These are phyloP conservation scores for Hyposoter didymator DNA, from an alignment of 2,888 invertebrate species.

Conservation along the genomic window DNA sequence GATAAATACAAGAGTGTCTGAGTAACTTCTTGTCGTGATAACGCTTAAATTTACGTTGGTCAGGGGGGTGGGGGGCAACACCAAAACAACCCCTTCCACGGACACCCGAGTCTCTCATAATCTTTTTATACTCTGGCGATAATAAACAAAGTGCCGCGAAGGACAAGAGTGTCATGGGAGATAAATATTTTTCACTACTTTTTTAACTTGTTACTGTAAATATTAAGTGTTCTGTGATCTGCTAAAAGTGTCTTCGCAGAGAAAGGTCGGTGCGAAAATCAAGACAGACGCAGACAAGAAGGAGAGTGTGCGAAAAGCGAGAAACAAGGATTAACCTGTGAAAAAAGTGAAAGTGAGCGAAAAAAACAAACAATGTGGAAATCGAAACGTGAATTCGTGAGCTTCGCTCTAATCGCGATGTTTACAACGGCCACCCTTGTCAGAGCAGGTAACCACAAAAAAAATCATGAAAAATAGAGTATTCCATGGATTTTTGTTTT, in stretches of 20 bases:
- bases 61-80: background rate
- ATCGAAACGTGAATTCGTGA: slow-evolving; percentile 44
- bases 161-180: slow-evolving; percentile 6
- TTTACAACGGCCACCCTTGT: slow-evolving; percentile 48
- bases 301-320: background rate
- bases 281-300: background rate
- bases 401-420: slow-evolving; percentile 48
- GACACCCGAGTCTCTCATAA: background rate
- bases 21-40: background rate
- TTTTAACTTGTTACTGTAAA: background rate
- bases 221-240: slow-evolving; percentile 13
- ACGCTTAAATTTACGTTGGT: background rate
- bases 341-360: slow-evolving; percentile 30
- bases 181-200: background rate
- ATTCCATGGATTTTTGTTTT: background rate
- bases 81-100: slow-evolving; percentile 11
- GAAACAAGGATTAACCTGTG: slow-evolving; percentile 9
- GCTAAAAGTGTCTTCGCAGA: background rate
- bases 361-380: slow-evolving; percentile 58
- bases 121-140: background rate
- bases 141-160: slow-evolving; percentile 23
- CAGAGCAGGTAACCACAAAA: slow-evolving; percentile 25
- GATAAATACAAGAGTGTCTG: background rate
- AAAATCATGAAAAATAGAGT: background rate
- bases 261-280: background rate